phyloP scores from a whole-genome alignment of 1,140 invertebrate genomes.

The Lanistes nyassanus region DNA sequence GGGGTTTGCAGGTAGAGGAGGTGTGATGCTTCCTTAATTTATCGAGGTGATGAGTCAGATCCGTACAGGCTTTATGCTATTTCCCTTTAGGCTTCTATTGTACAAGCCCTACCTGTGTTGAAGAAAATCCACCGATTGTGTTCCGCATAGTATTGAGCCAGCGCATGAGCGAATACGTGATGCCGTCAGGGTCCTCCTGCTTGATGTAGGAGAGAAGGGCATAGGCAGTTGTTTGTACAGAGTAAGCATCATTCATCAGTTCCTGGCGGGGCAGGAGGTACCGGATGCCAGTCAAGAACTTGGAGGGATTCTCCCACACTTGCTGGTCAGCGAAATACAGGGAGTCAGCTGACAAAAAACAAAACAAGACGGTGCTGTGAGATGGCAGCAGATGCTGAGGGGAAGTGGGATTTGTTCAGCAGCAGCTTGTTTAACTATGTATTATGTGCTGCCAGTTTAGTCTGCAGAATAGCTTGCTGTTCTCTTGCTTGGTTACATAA shows the following conservation, averaged over 20 bases:
- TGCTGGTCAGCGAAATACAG: constrained; percentile 58
- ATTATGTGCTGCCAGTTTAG: too few species aligned
- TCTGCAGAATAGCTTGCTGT: too few species aligned
- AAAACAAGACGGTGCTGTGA: too few species aligned
- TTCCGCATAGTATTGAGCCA: constrained; percentile 93
- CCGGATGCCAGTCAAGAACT: constrained; percentile 74
- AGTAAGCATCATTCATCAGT: constrained; percentile 85
- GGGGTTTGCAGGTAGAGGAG: too few species aligned
- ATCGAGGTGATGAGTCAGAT: too few species aligned
- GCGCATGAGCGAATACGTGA: constrained; percentile 76
- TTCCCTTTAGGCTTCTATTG: too few species aligned
- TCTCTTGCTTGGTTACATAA: too few species aligned
- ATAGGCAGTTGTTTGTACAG: constrained; percentile 93
- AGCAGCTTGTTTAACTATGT: too few species aligned
- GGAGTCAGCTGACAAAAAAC: constrained; percentile 47
- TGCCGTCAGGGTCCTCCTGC: constrained; percentile 43
- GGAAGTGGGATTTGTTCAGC: too few species aligned
- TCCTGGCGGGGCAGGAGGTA: constrained; percentile 83
- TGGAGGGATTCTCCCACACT: constrained; percentile 55
- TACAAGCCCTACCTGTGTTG: constrained; percentile 76
- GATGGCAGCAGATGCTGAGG: too few species aligned
- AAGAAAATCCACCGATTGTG: constrained; percentile 92
- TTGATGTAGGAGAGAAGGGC: constrained; percentile 83
- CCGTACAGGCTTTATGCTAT: too few species aligned
- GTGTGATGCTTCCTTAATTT: too few species aligned